Base-by-base conservation (phyloP, 2,797 vertebrate genomes). In the Hybognathus amarus region DNA sequence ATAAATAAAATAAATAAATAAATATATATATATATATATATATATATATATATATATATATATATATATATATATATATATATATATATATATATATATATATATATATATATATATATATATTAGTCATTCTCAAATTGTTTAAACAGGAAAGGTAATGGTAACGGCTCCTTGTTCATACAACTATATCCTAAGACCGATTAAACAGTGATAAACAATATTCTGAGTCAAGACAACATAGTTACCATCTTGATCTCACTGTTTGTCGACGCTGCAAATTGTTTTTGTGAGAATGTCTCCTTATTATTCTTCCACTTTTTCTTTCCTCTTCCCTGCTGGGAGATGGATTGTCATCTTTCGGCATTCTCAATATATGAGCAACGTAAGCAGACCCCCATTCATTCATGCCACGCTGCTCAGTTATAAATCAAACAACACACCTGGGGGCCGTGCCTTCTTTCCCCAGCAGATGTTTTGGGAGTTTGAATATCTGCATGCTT, bases 341-440 rank as follows among this genome's bases (percentile, higher is more conserved):
- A 78, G 40, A 86, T 56, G n/a, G 68, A 73, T 74, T 83, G 54
- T 71, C 66, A 79, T 77, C 22, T 71, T 27, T 36, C 12, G 47
- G 42, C 68, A 56, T 74, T 78, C 75, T 59, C 74, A 36, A 73
- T 73, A 54, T 77, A 73, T 30, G 9, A 66, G 68, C 50, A 61
- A 78, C 52, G 63, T 47, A 30, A 83, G 68, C 27, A 50, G 22
- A 1, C 9, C 52, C 47, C 50, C 30, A 59, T 85, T 69, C 50
- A 80, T 79, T 77, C 50, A 45, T 40, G 24, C 61, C 61, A 22
- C 8, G 5, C 12, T 2, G 33, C 50, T 76, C 36, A 56, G 45
- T 76, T 76, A 67, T 77, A 59, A 83, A 83, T 77, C 81, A 76
- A 76, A 68, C 63, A 38, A 74, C 73, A 83, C 63, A 83, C 63